Base-by-base conservation (phyloP, 1,140 invertebrate genomes). In the Dendroctonus valens region DNA sequence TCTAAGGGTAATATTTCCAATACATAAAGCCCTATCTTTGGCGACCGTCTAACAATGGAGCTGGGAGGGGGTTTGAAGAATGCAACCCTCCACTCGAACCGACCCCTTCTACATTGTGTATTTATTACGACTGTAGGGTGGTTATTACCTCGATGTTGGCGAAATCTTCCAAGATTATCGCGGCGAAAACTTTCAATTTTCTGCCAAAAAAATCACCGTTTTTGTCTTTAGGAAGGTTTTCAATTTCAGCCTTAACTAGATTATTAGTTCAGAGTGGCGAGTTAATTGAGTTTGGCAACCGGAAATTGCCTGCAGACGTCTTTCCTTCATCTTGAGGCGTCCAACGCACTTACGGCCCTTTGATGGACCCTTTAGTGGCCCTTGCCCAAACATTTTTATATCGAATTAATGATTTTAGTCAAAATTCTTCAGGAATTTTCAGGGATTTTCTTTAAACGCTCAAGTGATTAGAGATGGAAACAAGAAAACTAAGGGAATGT, bases 1-100 rank as follows among this genome's bases (percentile, higher is more conserved):
- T 73, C 66, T 70, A 53, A 61, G 70, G 70, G 69, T 72, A 73
- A 73, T 73, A 73, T 72, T 73, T 73, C 72, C 72, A 69, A 73
- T 73, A 73, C 72, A 73, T 73, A 73, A 73, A 65, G 12, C 54
- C 63, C 55, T 57, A 42, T 50, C 48, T 65, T 65, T 65, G 63
- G 63, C 63, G 48, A 64, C 42, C 51, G 61, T 64, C 61, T 64
- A 55, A 65, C 63, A 65, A 65, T 65, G 55, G 44, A 15, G 41
- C 12, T 46, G 48, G 63, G 53, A 14, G 55, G 63, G 63, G 53
- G 62, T 50, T 48, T 12, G 62, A 50, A 41, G 62, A 63, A 55
- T 63, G 38, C 59, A 52, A 73, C 72, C 70, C 72, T 73, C 72
- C 66, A 68, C 70, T 62, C 48, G 58, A 58, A 50, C 46, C 55